Conservation (phyloP, 2,113 vertebrate species). For the Callipepla squamata region DNA sequence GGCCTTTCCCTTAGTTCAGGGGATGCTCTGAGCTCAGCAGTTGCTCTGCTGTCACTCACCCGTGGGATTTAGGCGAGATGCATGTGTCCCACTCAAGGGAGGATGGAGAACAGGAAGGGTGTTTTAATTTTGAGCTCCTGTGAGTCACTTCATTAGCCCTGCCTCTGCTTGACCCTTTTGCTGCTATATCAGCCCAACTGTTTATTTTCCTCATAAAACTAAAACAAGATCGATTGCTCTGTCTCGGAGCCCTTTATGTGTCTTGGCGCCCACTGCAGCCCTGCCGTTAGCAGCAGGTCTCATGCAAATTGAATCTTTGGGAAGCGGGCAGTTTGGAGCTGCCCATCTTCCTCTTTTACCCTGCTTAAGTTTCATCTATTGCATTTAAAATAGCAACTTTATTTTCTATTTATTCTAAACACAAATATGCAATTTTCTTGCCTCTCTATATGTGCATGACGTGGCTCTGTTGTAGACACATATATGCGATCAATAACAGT, state of each 20-base stretch:
- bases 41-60: fast-evolving
- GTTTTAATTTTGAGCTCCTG: slow-evolving; percentile 3
- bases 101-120: not conserved
- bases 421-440: not conserved
- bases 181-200: slow-evolving; percentile 49
- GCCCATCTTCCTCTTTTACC: not conserved
- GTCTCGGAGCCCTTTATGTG: slow-evolving; percentile 48
- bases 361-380: not conserved
- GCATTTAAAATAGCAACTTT: not conserved
- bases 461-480: not conserved
- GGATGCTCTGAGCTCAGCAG: not conserved
- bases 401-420: not conserved
- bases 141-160: slow-evolving; percentile 64
- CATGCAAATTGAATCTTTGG: slow-evolving; percentile 11
- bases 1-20: not conserved
- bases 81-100: fast-evolving
- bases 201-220: slow-evolving; percentile 72
- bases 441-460: not conserved
- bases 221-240: slow-evolving; percentile 59
- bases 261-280: slow-evolving; percentile 10
- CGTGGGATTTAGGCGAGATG: not conserved
- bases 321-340: not conserved
- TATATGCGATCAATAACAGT: not conserved
- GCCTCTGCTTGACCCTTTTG: slow-evolving; percentile 49
- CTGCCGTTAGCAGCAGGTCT: not conserved